A percentile compares a stretch with the other conserved stretches of the same genome.
Conservation (phyloP, 2,797 vertebrate genomes). For the Tokudaia muenninki region DNA sequence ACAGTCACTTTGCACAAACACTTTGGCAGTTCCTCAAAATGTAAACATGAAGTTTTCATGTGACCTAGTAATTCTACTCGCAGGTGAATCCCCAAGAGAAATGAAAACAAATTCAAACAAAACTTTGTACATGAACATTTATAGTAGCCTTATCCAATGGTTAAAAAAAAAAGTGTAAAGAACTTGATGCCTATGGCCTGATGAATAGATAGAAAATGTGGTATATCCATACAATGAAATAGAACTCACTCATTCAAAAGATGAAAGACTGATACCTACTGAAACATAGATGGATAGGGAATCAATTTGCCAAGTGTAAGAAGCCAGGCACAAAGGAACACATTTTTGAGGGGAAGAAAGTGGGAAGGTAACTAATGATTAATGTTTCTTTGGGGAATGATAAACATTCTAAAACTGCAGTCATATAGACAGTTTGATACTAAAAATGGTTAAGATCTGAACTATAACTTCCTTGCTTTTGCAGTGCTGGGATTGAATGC, state of each 20-base stretch:
- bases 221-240: not conserved
- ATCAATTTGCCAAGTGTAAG: constrained; percentile 22
- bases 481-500: too few species aligned
- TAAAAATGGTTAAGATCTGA: not conserved
- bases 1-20: not conserved
- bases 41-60: not conserved
- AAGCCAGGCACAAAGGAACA: constrained; percentile 17
- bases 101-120: constrained; percentile 8
- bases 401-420: constrained; percentile 34
- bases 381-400: not conserved
- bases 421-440: not conserved
- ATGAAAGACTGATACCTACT: not conserved
- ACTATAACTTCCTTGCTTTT: not conserved
- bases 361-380: not conserved
- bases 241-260: not conserved
- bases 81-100: not conserved
- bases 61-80: not conserved
- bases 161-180: not conserved
- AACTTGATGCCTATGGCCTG: not conserved
- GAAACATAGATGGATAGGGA: not conserved
- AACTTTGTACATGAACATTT: constrained; percentile 7
- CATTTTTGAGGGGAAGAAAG: not conserved
- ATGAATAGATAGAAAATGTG: not conserved
- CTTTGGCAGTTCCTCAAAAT: constrained; percentile 23
- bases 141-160: not conserved